A percentile compares a stretch with the other conserved stretches of the same genome.
Evolutionary conservation across 2,113 vertebrate species (phyloP).

Genomic region (Anoura caudifer): DNA sequence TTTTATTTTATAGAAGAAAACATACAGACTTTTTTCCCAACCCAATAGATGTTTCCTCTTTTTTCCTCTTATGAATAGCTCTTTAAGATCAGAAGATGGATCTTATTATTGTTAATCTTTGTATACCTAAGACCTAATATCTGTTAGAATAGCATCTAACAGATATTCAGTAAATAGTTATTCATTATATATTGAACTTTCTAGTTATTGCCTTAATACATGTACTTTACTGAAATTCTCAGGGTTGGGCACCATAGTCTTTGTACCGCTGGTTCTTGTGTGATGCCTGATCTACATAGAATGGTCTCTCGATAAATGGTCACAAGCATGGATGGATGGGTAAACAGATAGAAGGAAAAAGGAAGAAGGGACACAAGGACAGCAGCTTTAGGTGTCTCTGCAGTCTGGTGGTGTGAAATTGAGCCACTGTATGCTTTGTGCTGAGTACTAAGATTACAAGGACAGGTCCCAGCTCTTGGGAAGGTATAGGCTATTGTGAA

Average conservation of each 20-base stretch:
- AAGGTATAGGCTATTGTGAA: background rate
- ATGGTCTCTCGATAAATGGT: background rate
- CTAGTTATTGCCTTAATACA: background rate
- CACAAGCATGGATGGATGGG: background rate
- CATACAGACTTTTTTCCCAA: too few relatives aligned
- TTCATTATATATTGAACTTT: background rate
- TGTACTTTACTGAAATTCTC: background rate
- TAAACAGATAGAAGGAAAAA: background rate
- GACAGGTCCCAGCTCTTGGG: background rate
- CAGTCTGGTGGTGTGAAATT: background rate
- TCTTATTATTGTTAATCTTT: background rate
- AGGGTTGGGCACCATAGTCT: background rate
- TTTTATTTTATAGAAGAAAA: too few relatives aligned
- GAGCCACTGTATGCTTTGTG: background rate
- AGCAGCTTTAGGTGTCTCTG: background rate
- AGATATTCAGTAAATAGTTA: background rate
- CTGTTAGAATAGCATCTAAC: background rate
- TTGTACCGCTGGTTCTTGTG: background rate
- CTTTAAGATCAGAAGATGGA: background rate
- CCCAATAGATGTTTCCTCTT: background rate
- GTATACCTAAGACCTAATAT: background rate
- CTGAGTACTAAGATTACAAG: background rate
- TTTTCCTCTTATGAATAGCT: background rate
- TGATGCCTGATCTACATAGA: background rate
- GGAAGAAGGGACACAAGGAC: background rate